Base-by-base conservation (phyloP, 2,797 vertebrate species). In the Diglossa cyanea region DNA sequence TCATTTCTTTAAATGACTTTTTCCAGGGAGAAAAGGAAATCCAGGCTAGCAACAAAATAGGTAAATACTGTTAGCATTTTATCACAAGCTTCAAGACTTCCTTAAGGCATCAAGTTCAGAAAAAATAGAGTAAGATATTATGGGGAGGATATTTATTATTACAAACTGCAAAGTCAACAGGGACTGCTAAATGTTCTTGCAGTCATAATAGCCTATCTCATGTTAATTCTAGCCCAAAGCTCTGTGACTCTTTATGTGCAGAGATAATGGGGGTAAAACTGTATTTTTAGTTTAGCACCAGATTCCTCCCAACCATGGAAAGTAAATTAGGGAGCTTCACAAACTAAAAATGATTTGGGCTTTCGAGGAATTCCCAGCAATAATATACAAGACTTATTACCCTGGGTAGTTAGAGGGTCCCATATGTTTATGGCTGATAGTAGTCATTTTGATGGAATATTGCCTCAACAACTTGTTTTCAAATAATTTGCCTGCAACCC, bases 151-250 rank as follows among this genome's bases (percentile, higher is more conserved):
- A 96, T 98, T 96, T 98, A 95, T 97, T 97, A 97, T 97, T 98
- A 96, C 90, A 96, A 96, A 97, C 94, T 63, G 79, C 91, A 61
- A 95, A 98, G 97, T 98, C 98, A 98, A 97, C 90, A 94, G 98
- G 98, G 98, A 98, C 91, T 96, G 77, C 95, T 98, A 98, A 98
- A 97, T 97, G 97, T 97, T 98, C 97, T 97, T 98, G 97, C 94
- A 94, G 92, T 94, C 93, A 57, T 98, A 98, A 98, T 98, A 98
- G 98, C 97, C 97, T 98, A 96, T 97, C 97, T 98, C 97, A 96
- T 98, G 97, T 96, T 98, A 98, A 98, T 98, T 98, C 98, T 98
- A 98, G 98, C 98, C 98, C 33, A 97, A 96, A 98, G 98, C 97
- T 98, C 95, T 93, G 77, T 97, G 95, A 97, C 97, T 97, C 92